Base-by-base conservation (phyloP, 2,797 vertebrate genomes). In the Manis crassicaudata region DNA sequence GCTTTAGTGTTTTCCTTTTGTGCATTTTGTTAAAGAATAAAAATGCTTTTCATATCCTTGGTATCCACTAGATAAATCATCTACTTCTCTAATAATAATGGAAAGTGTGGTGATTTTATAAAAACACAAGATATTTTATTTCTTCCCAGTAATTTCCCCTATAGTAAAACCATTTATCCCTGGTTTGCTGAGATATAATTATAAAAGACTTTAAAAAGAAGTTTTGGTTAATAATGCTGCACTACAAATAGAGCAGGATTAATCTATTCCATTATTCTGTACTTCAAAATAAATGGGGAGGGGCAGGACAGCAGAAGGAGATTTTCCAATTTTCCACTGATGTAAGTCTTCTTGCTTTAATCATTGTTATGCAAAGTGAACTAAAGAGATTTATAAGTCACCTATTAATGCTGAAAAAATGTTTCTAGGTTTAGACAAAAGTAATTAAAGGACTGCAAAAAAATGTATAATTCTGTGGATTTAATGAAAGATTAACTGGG, bases 331-430 rank as follows among this genome's bases (percentile, higher is more conserved):
- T 84, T 86, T 85, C 20, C 7, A 60, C 35, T 70, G 25, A 93
- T 58, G 37, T 92, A 81, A 94, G 35, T 7, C 50, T 37, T n/a
- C 21, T 35, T 35, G 4, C 18, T 96, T 82, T 80, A 80, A 63
- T 67, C 32, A 75, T 11, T 85, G 46, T 80, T 73, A 92, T 54
- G 16, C 17, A 37, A 50, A 35, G 63, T 23, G 16, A 90, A 90
- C 92, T 80, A 80, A 67, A 87, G 4, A 97, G n/a, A 95, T 65
- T 62, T 95, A 46, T 62, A 95, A 93, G 70, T 90, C 62, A 95
- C 20, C 65, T 94, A 73, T 20, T 75, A 84, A 70, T 60, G 63
- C 20, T 90, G 70, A 29, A 72, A 80, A 76, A 37, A 27, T 50
- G 12, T 92, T 89, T 82, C 35, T 32, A 67, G 50, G 6, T 80